Percentiles rank a stretch among this genome's conserved stretches.
These are phyloP conservation scores for Psilopsiagon aymara DNA, from an alignment of 2,113 vertebrate species.

Conservation along the genomic window DNA sequence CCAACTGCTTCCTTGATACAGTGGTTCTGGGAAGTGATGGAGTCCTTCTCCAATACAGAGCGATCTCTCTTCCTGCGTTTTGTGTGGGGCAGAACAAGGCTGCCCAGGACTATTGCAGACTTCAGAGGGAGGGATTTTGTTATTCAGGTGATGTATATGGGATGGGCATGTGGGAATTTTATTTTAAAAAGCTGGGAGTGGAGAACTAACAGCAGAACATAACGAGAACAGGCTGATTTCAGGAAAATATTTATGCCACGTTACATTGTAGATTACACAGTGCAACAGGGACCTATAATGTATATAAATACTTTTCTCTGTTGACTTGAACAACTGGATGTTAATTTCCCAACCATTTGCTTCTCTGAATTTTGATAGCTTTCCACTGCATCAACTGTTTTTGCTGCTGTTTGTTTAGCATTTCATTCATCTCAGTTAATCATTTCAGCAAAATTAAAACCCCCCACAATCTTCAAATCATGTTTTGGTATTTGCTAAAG, in stretches of 20 bases:
- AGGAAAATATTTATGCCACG: background rate
- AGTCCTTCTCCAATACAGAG: conserved; percentile 97
- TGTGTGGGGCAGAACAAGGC: conserved; percentile 95
- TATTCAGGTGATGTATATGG: conserved; percentile 85
- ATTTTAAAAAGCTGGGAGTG: background rate
- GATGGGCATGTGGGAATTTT: no score
- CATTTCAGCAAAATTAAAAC: background rate
- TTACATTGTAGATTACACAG: background rate
- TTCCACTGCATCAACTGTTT: background rate
- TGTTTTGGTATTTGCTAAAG: background rate
- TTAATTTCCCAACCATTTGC: background rate
- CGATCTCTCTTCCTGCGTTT: conserved; percentile 95
- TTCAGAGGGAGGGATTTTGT: conserved; percentile 97
- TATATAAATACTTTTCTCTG: background rate
- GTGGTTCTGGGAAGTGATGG: conserved; percentile 99
- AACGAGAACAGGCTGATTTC: background rate
- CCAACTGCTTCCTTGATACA: conserved; percentile 91
- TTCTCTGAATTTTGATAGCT: background rate
- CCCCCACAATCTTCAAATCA: background rate
- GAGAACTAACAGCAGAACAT: background rate
- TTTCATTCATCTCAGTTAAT: background rate
- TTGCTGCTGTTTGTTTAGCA: background rate
- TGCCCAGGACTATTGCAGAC: conserved; percentile 98
- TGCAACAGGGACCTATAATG: background rate
- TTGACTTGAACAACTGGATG: background rate